Base-by-base conservation (phyloP, 2,888 invertebrate species). In the Tetranychus truncatus region DNA sequence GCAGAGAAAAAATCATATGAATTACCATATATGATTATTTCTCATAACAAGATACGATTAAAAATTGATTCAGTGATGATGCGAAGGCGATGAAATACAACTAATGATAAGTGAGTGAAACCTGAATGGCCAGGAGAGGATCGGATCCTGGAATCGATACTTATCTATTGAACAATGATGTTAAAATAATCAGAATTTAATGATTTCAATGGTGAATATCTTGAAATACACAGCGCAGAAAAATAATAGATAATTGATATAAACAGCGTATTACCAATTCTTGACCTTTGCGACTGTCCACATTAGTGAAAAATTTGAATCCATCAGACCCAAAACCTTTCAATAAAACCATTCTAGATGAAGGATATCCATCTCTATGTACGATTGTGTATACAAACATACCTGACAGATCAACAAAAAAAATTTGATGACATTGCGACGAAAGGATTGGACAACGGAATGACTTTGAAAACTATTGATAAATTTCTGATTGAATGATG, bases 261-360 rank as follows among this genome's bases (percentile, higher is more conserved):
- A 55, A 55, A 55, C 6, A 55, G 55, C 2, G 55, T 55, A 84
- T 82, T 81, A 89, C 91, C 85, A 99, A 85, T 83, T 99, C 94
- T 77, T 84, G 84, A 18, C 91, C 95, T 85, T 99, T 99, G 72
- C 92, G 87, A 81, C 97, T 97, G 44, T 86, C 88, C 82, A 92
- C 92, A 84, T 97, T 96, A 0, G 97, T 95, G 81, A 89, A 99
- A 84, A 99, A 97, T 78, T 88, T 89, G 82, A 96, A 96, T 2
- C 99, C 99, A 75, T 89, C 88, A 9, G 45, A 55, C 73, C 89
- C 89, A 84, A 88, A 92, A 9, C 89, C 90, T 85, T 97, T 99
- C 75, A 95, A 86, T 74, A 99, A 85, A 11, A 99, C 91, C 86
- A 91, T 92, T 79, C 99, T 87, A 74, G 90, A 90, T 21, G 95